Evolutionary conservation across 2,113 vertebrate genomes (phyloP), one percentile per base, ranked within the genome.

Genomic region (Vulpes ferrilata): DNA sequence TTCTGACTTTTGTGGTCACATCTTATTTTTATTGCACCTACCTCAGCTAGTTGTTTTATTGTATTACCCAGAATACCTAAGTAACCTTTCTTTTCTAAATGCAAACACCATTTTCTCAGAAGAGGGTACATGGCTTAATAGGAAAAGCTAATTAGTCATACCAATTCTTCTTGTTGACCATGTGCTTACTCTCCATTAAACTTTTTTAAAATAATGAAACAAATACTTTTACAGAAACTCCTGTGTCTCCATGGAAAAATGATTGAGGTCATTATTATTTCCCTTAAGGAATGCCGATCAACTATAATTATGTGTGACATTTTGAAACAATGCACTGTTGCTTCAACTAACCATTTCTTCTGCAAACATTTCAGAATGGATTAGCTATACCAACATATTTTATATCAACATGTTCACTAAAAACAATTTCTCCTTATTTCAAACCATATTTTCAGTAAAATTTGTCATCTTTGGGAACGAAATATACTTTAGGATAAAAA

Each of bases 371-470:
- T 76, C 90, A 88, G 69, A 81, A 81, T 48, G 92, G 87, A 74
- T 43, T 48, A 6, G 2, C 32, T 85, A 57, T 48, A 97, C 23
- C 7, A 69, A 84, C 17, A 79, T 76, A 55, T 67, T 91, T 95
- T 96, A 62, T 89, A 97, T 97, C 93, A 17, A 43, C 64, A 71
- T 22, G 32, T 91, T 97, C 95, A 94, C 60, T 90, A 95, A 97
- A 98, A 95, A 17, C 2, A 4, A 91, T 74, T 97, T 97, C 95
- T 76, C 95, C 86, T 95, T 96, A 69, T 7, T 95, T 88, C 85
- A 78, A 95, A 97, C 76, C 12, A 92, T 59, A 93, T 80, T 95
- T 92, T 74, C 95, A 92, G 67, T 90, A 97, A 98, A 96, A 88
- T 60, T 51, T 27, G 30, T 78, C n/a, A 67, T 80, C 25, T 38